These are phyloP conservation scores for Physella acuta DNA, from an alignment of 1,140 invertebrate species.

Conservation along the genomic window DNA sequence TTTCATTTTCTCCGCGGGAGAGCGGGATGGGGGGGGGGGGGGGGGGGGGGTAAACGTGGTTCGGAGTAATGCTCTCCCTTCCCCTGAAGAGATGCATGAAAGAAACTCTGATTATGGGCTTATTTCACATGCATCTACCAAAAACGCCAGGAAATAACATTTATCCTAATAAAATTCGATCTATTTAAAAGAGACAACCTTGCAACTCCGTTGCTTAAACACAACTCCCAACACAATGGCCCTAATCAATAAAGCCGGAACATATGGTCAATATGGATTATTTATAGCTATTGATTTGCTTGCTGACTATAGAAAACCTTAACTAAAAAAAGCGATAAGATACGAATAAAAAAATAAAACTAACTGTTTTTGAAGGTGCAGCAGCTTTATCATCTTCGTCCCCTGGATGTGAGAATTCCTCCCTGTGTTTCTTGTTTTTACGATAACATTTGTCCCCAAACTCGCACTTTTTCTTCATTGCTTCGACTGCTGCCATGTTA, in stretches of 20 bases:
- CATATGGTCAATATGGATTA: background rate
- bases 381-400: conserved; percentile 25
- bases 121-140: too few relatives aligned
- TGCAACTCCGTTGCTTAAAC: too few relatives aligned
- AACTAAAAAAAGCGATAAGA: background rate
- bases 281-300: background rate
- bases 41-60: too few relatives aligned
- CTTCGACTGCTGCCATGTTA: conserved; percentile 6
- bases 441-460: conserved; percentile 51
- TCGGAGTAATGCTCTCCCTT: too few relatives aligned
- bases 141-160: too few relatives aligned
- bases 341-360: background rate
- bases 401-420: conserved; percentile 42
- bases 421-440: conserved; percentile 43
- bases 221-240: background rate
- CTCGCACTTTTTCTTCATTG: conserved; percentile 35
- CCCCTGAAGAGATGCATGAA: too few relatives aligned
- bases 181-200: too few relatives aligned
- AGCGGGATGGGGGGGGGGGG: too few relatives aligned
- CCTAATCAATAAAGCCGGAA: background rate
- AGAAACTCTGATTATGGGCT: too few relatives aligned
- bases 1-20: too few relatives aligned
- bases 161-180: too few relatives aligned
- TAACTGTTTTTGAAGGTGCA: background rate
- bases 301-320: background rate